Evolutionary conservation across 1,140 invertebrate species (phyloP).

Genomic region (Bactericera cockerelli): DNA sequence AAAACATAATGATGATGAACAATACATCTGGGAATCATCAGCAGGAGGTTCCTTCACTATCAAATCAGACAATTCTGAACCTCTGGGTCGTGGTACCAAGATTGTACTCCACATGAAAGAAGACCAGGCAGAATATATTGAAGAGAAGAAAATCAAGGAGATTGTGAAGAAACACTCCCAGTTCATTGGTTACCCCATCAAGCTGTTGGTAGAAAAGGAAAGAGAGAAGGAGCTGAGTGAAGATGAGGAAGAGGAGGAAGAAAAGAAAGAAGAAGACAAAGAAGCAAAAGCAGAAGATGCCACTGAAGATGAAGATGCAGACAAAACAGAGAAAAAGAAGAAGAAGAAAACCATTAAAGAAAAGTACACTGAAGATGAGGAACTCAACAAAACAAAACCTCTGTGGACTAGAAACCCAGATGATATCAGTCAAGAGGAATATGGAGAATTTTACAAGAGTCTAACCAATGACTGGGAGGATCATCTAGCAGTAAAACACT

Average conservation of each 20-base stretch:
- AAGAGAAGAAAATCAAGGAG: constrained; percentile 88
- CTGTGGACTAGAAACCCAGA: constrained; percentile 97
- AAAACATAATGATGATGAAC: constrained; percentile 86
- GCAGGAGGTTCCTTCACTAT: constrained; percentile 71
- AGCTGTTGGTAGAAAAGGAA: constrained; percentile 83
- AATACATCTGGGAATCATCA: constrained; percentile 63
- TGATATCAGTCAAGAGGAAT: constrained; percentile 94
- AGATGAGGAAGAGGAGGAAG: constrained; percentile 60
- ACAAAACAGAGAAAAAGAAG: constrained; percentile 51
- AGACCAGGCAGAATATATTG: constrained; percentile 62
- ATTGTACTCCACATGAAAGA: constrained; percentile 64
- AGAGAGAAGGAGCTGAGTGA: constrained; percentile 89
- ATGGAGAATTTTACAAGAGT: constrained; percentile 98
- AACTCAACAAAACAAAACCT: constrained; percentile 97
- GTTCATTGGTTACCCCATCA: constrained; percentile 98
- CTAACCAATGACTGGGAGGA: constrained; percentile 99
- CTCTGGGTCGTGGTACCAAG: constrained; percentile 54
- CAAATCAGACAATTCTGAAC: constrained; percentile 37
- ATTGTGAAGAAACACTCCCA: constrained; percentile 98
- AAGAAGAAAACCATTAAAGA: constrained; percentile 95
- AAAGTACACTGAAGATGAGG: constrained; percentile 95
- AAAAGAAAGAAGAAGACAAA: constrained; percentile 34
- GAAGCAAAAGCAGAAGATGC: constrained; percentile 77
- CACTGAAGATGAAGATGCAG: constrained; percentile 58
- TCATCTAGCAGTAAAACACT: constrained; percentile 95